Conservation (phyloP, 2,888 invertebrate species). For the Hoplodrina blanda region DNA sequence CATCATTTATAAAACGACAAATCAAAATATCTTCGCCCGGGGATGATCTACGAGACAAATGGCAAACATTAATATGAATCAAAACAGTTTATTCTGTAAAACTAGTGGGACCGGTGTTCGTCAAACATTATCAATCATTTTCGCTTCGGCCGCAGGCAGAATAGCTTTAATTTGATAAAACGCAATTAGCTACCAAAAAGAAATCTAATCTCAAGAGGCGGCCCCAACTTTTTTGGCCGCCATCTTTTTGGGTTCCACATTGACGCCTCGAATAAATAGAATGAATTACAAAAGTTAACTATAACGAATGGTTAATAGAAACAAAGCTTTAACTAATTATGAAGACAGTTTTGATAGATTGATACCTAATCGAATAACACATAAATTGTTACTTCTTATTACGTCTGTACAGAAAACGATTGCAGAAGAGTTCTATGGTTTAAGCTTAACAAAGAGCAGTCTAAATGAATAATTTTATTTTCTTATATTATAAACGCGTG, state of each 20-base stretch:
- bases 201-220: slow-evolving; percentile 88
- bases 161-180: slow-evolving; percentile 90
- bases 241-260: slow-evolving; percentile 80
- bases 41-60: slow-evolving; percentile 79
- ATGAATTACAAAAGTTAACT: slow-evolving; percentile 65
- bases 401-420: slow-evolving; percentile 29
- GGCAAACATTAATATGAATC: slow-evolving; percentile 84
- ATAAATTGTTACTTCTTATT: slow-evolving; percentile 36
- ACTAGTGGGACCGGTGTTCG: slow-evolving; percentile 82
- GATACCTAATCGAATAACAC: slow-evolving; percentile 41
- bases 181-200: slow-evolving; percentile 90
- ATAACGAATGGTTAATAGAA: slow-evolving; percentile 63
- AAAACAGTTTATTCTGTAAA: slow-evolving; percentile 90
- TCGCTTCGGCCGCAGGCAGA: slow-evolving; percentile 79
- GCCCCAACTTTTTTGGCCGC: slow-evolving; percentile 82
- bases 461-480: slow-evolving; percentile 62
- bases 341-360: slow-evolving; percentile 39
- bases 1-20: slow-evolving; percentile 57
- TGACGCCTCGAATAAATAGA: slow-evolving; percentile 73
- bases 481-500: slow-evolving; percentile 59
- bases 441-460: slow-evolving; percentile 37
- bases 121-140: slow-evolving; percentile 89
- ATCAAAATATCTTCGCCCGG: slow-evolving; percentile 56
- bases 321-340: slow-evolving; percentile 51
- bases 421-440: slow-evolving; percentile 26